Conservation (phyloP, 2,797 vertebrate genomes). For the Sebastes diaconus region DNA sequence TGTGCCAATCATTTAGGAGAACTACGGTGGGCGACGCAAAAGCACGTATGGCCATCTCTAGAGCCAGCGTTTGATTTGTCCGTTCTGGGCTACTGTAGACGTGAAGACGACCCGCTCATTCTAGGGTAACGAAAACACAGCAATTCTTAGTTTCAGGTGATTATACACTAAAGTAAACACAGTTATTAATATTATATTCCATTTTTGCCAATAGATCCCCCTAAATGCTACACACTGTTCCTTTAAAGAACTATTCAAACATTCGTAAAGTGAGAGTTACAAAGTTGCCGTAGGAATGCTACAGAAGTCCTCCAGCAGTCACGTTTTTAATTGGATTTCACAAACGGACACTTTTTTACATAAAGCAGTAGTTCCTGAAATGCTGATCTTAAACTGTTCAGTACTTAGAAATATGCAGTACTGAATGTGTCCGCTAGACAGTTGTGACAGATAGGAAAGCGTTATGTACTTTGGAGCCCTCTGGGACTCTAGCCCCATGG, state of each 20-base stretch:
- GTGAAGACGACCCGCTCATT: background rate
- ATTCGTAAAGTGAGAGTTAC: conserved; percentile 31
- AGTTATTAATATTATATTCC: no score
- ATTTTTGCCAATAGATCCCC: background rate
- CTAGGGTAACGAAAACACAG: background rate
- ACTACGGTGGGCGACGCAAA: background rate
- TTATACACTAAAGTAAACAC: background rate
- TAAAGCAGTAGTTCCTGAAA: conserved; percentile 40
- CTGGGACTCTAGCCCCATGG: conserved; percentile 93
- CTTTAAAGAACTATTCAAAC: conserved; percentile 15
- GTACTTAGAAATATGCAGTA: background rate
- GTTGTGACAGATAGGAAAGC: conserved; percentile 99
- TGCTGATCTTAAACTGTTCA: conserved; percentile 18
- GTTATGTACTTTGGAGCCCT: conserved; percentile 92
- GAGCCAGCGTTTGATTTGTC: background rate
- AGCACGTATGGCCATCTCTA: background rate
- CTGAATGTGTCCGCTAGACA: conserved; percentile 79
- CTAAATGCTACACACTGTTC: background rate
- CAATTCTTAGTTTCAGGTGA: background rate
- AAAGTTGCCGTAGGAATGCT: conserved; percentile 48
- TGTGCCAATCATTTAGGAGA: background rate
- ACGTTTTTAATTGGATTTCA: conserved; percentile 14
- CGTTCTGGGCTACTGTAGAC: background rate
- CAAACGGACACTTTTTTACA: conserved; percentile 22
- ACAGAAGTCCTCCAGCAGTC: conserved; percentile 46